Evolutionary conservation across 2,113 vertebrate species (phyloP), one percentile per base, ranked within the genome.

Genomic region (Halichoerus grypus): DNA sequence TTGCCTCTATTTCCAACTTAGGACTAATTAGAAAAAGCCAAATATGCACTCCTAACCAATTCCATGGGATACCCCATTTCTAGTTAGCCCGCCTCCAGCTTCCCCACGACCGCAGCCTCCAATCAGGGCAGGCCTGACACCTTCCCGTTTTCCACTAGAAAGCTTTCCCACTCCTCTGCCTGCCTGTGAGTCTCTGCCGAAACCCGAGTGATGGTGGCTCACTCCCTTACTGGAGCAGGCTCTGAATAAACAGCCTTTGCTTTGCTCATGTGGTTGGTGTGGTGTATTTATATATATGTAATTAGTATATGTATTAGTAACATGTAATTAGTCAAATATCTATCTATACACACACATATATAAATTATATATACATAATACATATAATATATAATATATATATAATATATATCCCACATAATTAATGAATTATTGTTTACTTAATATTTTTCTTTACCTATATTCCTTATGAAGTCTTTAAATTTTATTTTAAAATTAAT

Each of bases 381-480:
- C 4, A 65, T 65, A 33, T 16, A 33, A 65, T 65, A 65, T 31
- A 65, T 65, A 31, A 33, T 67, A 67, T 65, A 65, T 33, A 67
- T 67, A 67, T 33, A 67, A 33, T 67, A 7, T 21, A 69, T 59
- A 83, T 24, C n/a, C 31, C 67, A 79, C 4, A 7, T 77, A 65
- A 72, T 3, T 46, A 77, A 8, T 63, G 28, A 83, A 55, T 79
- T 80, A 26, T 33, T 94, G 9, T 31, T 86, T 74, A 14, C 28
- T 87, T 69, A 89, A 90, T 36, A 59, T 76, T 28, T 96, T 94
- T 91, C 63, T 65, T 93, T n/a, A 72, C 84, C 61, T 42, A 33
- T 76, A 46, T 49, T 57, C 22, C 33, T 79, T 53, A 26, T 24
- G 88, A 86, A 36, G 67, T 69, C 18, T 36, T 61, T 26, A 59